Base-by-base conservation (phyloP, 2,113 vertebrate species). In the Lonchura striata region DNA sequence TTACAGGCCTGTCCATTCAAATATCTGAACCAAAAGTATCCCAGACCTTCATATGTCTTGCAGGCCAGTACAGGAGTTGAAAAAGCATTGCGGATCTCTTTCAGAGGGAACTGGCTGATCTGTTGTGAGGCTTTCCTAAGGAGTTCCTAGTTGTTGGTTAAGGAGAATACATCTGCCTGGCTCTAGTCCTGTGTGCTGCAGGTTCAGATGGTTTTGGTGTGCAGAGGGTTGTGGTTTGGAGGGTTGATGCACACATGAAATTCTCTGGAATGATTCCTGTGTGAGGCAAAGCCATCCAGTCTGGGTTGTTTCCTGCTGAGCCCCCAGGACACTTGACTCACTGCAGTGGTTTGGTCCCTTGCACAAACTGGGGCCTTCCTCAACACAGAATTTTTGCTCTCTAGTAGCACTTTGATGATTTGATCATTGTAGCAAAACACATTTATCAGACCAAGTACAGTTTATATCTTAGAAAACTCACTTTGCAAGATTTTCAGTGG, bases 91-190 rank as follows among this genome's bases (percentile, higher is more conserved):
- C 49, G 18, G 66, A 53, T 33, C 27, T 33, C 25, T 64, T n/a
- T 21, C 37, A n/a, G 11, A 46, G 13, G 60, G 42, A 78, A 7
- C 21, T 23, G 52, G 10, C 46, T 15, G 65, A 59, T 31, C 7
- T 25, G 5, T 27, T 8, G 30, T 10, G 52, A 69, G 13, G 21
- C 24, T 59, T 10, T 31, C 35, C 30, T 18, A 11, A 61, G n/a
- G 30, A 86, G 39, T 20, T 72, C 33, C 46, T 17, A 11, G 44
- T 15, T 70, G 37, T 25, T 56, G 54, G 13, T 30, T 50, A 33
- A 53, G 22, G 18, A 60, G 77, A 28, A 39, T 23, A 5, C 0
- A 0, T 8, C 27, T 47, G 64, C 80, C 28, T 47, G 39, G 53
- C n/a, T 35, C 65, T 53, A 30, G n/a, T n/a, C 60, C 33, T 22